Percentiles rank a stretch among this genome's conserved stretches.
These are phyloP conservation scores for Odontothrips loti DNA, from an alignment of 2,888 invertebrate species.

Conservation along the genomic window DNA sequence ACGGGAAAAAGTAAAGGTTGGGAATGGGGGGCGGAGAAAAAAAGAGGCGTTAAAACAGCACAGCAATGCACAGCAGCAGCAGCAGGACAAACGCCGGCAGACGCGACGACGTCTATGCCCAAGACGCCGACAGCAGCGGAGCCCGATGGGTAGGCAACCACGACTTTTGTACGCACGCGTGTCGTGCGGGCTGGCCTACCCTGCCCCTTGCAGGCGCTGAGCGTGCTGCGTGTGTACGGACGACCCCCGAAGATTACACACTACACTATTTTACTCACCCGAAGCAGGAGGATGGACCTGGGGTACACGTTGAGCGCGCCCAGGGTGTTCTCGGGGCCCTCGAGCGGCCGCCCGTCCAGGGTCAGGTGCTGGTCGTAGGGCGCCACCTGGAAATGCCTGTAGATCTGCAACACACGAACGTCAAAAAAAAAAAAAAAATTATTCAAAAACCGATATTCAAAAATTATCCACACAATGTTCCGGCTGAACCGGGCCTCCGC, in stretches of 20 bases:
- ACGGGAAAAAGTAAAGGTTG: neutral
- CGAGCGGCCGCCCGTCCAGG: slow-evolving; percentile 38
- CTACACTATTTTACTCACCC: too few species aligned
- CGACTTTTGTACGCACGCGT: too few species aligned
- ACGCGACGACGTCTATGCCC: neutral
- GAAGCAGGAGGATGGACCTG: slow-evolving; percentile 38
- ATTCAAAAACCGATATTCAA: slow-evolving; percentile 25
- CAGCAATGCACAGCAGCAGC: neutral
- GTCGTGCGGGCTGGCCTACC: too few species aligned
- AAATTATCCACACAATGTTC: slow-evolving; percentile 31
- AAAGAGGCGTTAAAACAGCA: neutral
- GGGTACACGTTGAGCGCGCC: slow-evolving; percentile 39
- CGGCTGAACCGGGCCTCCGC: too few species aligned
- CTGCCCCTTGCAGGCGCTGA: too few species aligned
- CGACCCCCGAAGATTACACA: too few species aligned
- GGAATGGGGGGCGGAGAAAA: neutral
- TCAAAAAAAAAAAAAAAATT: neutral
- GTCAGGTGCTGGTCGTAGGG: slow-evolving; percentile 42
- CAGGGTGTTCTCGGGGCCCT: slow-evolving; percentile 38
- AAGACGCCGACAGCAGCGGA: too few species aligned
- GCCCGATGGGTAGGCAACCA: too few species aligned
- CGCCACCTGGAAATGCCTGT: slow-evolving; percentile 38
- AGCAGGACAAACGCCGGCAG: neutral
- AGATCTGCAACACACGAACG: slow-evolving; percentile 39
- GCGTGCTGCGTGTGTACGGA: too few species aligned